Evolutionary conservation across 2,113 vertebrate species (phyloP).

Genomic region (Lethenteron camtschaticum): DNA sequence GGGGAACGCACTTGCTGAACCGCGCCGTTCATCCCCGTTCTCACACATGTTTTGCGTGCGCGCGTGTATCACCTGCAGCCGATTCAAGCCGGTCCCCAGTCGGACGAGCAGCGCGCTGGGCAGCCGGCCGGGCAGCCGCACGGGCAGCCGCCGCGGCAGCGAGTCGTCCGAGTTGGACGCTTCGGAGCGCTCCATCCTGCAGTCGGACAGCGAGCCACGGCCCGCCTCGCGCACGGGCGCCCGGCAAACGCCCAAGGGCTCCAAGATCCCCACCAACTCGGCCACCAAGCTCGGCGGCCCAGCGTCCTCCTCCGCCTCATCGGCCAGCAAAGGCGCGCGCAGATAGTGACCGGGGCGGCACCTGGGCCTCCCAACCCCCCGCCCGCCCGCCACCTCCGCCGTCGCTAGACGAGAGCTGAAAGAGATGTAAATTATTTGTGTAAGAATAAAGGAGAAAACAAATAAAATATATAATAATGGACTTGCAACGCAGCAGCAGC

Average conservation of each 20-base stretch:
- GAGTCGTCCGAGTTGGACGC: conserved; percentile 86
- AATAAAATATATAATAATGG: background rate
- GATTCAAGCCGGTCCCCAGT: conserved; percentile 20
- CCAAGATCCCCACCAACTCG: conserved; percentile 49
- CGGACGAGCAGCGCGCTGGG: conserved; percentile 60
- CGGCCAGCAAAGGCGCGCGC: conserved; percentile 24
- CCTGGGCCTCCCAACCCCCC: background rate
- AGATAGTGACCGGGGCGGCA: background rate
- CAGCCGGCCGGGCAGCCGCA: conserved; percentile 39
- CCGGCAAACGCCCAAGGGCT: conserved; percentile 90
- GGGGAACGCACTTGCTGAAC: too few relatives aligned
- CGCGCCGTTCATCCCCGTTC: too few relatives aligned
- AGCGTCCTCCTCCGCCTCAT: too few relatives aligned
- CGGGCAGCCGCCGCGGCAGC: conserved; percentile 73
- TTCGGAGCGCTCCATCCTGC: conserved; percentile 34
- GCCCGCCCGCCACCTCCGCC: too few relatives aligned
- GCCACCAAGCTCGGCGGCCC: conserved; percentile 36
- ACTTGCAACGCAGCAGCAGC: background rate
- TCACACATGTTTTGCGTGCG: too few relatives aligned
- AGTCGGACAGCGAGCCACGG: conserved; percentile 38
- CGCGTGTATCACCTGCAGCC: too few relatives aligned
- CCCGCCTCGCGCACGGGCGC: conserved; percentile 38
- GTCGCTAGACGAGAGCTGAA: too few relatives aligned
- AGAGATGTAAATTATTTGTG: conserved; percentile 2
- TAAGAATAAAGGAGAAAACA: background rate